Base-by-base conservation (phyloP, 2,797 vertebrate genomes). In the Enteromius viviparus region DNA sequence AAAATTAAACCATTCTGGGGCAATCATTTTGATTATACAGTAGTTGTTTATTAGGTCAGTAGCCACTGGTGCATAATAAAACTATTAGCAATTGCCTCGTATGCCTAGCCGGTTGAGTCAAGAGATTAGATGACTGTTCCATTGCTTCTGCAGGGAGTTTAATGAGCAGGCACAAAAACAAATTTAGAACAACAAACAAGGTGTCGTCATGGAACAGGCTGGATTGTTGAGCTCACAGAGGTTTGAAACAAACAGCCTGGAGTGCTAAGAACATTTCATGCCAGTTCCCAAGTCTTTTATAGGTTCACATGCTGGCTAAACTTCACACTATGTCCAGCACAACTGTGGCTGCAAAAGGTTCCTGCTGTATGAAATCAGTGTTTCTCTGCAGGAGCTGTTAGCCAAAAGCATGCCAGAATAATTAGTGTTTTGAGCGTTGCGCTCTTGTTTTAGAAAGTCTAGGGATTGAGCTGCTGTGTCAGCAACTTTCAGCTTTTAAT, bases 141-240 rank as follows among this genome's bases (percentile, higher is more conserved):
- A 85, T 80, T 42, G 47, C 81, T 77, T 82, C 80, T 87, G 79
- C 81, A 47, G 65, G 65, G 78, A 84, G 69, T 81, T 86, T 91
- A 91, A 92, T 84, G 88, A 90, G 87, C 14, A 60, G 78, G 88
- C 90, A 87, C 76, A 26, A 89, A 87, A 92, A 91, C 83, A 86
- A 78, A 88, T 90, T 49, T 84, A 90, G 81, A 74, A 85, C 66
- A 90, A 88, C 88, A 91, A 91, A 91, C 89, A 90, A 81, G 58
- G 62, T 91, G 90, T 92, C 85, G 88, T 92, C 91, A 91, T 91
- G 91, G 91, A 92, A 84, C 84, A 84, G 11, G 55, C 76, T 60
- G 64, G 64, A 62, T 51, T 78, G 47, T 37, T 70, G 42, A 71
- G 81, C 84, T 83, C 76, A 62, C 40, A 49, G 75, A 64, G 78